phyloP scores from a whole-genome alignment of 2,797 vertebrate species.

The Threskiornis aethiopicus region DNA sequence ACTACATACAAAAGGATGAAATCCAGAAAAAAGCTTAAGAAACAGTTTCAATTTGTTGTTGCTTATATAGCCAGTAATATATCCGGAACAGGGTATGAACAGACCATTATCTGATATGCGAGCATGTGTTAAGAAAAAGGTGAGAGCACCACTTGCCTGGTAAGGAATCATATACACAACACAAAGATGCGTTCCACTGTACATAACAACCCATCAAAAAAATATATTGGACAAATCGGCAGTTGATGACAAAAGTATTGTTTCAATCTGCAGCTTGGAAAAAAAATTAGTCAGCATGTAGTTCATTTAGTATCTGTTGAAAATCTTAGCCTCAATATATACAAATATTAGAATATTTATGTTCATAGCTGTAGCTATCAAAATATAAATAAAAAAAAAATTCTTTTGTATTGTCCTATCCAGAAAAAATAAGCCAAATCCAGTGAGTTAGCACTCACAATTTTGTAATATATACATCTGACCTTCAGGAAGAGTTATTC shows the following conservation, averaged over 20 bases:
- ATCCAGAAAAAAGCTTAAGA: background rate
- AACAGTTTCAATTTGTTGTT: background rate
- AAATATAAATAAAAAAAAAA: background rate
- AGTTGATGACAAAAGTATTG: background rate
- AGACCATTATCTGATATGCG: rapidly evolving
- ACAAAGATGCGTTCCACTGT: background rate
- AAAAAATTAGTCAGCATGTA: background rate
- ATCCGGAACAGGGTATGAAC: background rate
- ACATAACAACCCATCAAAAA: background rate
- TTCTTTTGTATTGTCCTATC: background rate
- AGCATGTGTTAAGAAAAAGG: background rate
- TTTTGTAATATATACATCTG: background rate
- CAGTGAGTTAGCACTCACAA: background rate
- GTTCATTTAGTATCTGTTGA: background rate
- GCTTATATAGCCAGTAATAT: background rate
- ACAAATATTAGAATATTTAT: background rate
- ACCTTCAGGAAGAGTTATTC: background rate
- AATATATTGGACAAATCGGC: background rate
- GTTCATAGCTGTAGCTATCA: background rate
- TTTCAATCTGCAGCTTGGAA: background rate
- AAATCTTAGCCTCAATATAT: background rate
- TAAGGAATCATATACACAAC: background rate
- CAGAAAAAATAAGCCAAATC: background rate
- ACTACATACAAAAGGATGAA: background rate
- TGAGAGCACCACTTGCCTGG: background rate